Base-by-base conservation (phyloP, 2,888 invertebrate genomes). In the Amiota communis region DNA sequence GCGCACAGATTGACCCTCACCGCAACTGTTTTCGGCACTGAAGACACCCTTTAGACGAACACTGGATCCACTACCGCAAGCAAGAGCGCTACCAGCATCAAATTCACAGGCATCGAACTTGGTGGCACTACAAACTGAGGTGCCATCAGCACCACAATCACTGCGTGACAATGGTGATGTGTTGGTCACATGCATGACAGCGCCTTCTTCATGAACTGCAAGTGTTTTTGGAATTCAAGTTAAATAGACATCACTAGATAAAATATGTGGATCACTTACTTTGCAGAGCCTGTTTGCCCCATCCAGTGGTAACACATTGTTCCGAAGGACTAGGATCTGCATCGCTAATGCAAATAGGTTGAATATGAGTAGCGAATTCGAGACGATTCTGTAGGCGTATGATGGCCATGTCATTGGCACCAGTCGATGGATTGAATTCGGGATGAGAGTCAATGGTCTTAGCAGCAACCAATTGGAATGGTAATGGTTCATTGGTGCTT, bases 81-180 rank as follows among this genome's bases (percentile, higher is more conserved):
- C 95, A 67, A 96, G 90, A 0, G 96, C 96, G 79, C 95, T 95
- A 67, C 96, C 96, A 71, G 93, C 92, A 86, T 96, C 96, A 9
- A 91, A 95, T 90, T 93, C 93, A 91, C 96, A 96, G 73, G 96
- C 92, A 82, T 95, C 95, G 79, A 93, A 92, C 51, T 91, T 89
- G 20, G 93, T 92, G 87, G 92, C 91, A 59, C 93, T 94, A 81
- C 96, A 96, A 0, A 94, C 92, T 49, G 86, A 81, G 65, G 78
- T 80, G 12, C 70, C 73, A 73, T 88, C 87, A 23, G 88, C 88
- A 9, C 87, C 86, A 48, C 88, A 89, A 67, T 85, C 81, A 64
- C 83, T 84, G 83, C 94, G 92, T 77, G 93, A 93, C 76, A 95
- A 90, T 0, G 94, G 89, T 10, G 93, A 92, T 0, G 95, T 92